Conservation (phyloP, 2,113 vertebrate species). For the Rutilus rutilus region DNA sequence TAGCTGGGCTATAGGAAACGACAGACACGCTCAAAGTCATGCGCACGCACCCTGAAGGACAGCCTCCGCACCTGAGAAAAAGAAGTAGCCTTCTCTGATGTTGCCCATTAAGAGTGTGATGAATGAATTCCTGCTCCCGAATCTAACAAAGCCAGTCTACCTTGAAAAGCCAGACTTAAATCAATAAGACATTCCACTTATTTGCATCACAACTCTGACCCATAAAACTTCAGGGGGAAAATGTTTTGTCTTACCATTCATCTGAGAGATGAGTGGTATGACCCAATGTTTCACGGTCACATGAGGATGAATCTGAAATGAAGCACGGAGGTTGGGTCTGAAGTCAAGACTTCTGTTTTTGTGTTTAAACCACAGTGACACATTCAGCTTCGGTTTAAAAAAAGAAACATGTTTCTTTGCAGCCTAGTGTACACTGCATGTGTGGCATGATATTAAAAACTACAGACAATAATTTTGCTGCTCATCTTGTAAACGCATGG, state of each 20-base stretch:
- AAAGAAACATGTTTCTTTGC: not conserved
- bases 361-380: not conserved
- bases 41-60: constrained; percentile 77
- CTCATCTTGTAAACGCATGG: no score
- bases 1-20: constrained; percentile 45
- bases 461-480: not conserved
- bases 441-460: not conserved
- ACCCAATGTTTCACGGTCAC: constrained; percentile 66
- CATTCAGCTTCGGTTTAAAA: not conserved
- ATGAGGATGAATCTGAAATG: constrained; percentile 59
- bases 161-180: constrained; percentile 75
- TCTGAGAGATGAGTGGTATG: constrained; percentile 68
- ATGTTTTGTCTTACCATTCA: constrained; percentile 58
- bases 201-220: constrained; percentile 66
- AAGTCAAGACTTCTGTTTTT: constrained; percentile 55
- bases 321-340: constrained; percentile 28
- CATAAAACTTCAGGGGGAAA: constrained; percentile 52
- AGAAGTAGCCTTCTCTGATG: constrained; percentile 71
- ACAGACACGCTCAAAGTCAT: constrained; percentile 74
- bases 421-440: not conserved
- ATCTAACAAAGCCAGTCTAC: constrained; percentile 77
- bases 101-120: constrained; percentile 73
- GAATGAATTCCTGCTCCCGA: constrained; percentile 78
- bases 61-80: constrained; percentile 70
- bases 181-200: constrained; percentile 60